Conservation (phyloP, 2,113 vertebrate genomes). For the Muntiacus reevesi region DNA sequence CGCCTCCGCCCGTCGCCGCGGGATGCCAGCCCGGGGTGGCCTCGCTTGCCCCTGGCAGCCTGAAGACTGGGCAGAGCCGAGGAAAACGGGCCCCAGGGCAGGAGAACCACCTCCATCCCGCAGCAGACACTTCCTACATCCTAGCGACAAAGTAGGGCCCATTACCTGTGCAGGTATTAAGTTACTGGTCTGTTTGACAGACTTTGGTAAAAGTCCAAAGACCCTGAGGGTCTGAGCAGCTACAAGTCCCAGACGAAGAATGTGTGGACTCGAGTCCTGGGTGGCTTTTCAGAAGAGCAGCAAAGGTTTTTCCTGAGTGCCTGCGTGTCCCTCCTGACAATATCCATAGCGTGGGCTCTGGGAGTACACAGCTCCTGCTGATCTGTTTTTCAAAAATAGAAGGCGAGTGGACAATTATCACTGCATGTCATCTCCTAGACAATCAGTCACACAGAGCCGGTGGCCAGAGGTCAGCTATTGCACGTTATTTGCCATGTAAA, state of each 20-base stretch:
- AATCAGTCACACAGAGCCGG: slow-evolving; percentile 85
- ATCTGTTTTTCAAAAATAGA: slow-evolving; percentile 78
- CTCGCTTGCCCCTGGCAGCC: slow-evolving; percentile 52
- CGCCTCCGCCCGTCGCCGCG: not conserved
- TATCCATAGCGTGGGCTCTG: slow-evolving; percentile 73
- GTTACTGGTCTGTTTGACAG: slow-evolving; percentile 78
- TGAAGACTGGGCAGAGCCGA: slow-evolving; percentile 17
- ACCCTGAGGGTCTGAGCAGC: slow-evolving; percentile 81
- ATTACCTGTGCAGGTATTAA: slow-evolving; percentile 75
- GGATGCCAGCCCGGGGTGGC: slow-evolving; percentile 70
- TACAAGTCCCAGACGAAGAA: slow-evolving; percentile 78
- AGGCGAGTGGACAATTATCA: slow-evolving; percentile 82
- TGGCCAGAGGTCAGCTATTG: slow-evolving; percentile 83
- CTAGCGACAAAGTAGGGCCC: slow-evolving; percentile 75
- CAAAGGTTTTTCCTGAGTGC: slow-evolving; percentile 78
- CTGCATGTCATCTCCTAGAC: slow-evolving; percentile 88
- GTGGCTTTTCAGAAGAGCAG: slow-evolving; percentile 79
- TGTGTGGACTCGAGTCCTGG: slow-evolving; percentile 47
- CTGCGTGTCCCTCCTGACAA: slow-evolving; percentile 80
- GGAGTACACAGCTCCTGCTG: slow-evolving; percentile 80
- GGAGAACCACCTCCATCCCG: slow-evolving; percentile 36
- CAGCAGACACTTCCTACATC: slow-evolving; percentile 75
- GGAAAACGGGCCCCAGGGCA: not conserved
- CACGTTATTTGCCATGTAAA: slow-evolving; percentile 88
- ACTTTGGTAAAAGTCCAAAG: slow-evolving; percentile 76